Evolutionary conservation across 92 coral and sea anemone species (phyloP), one percentile per base, ranked within the genome.

Genomic region (Paragorgia papillata): DNA sequence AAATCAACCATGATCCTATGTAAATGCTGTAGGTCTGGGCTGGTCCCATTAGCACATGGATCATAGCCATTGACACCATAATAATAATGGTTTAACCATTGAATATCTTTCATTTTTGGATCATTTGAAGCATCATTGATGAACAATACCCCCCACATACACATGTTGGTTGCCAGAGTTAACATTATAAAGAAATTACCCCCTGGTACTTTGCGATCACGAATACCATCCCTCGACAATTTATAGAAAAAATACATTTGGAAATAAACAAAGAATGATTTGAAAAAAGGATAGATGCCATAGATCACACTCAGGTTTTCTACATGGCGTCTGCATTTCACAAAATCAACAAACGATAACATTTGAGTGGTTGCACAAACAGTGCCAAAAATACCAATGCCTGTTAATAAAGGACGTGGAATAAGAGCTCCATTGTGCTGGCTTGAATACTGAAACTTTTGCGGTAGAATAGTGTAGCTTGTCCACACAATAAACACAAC

Each of bases 181-280:
- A 62, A 14, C 82, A 77, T 77, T 14, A 77, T 49, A 32, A 77
- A 77, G 48, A 77, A 77, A 0, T 24, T 48, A 1, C 82, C 74
- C 7, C 62, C 70, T 9, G 51, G 62, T 34, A 77, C 40, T n/a
- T 19, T 43, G 0, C 13, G 10, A 55, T 71, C 62, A 30, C 74
- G 74, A 30, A 50, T 63, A 5, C 71, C 37, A 8, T 34, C 74
- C n/a, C 74, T 46, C 14, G 82, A 77, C 0, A 63, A 19, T 50
- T 77, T 77, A 49, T 62, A 77, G 82, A 77, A 77, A 18, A 77
- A 77, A 49, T 77, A 77, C 0, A 77, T 77, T 28, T 77, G 73
- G 48, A 63, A 62, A 31, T 62, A 77, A 3, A 66, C 46, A 31
- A 62, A 77, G 19, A 50, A 25, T 60, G 60, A 30, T 62, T 62